Evolutionary conservation across 1,140 invertebrate species (phyloP), one percentile per base, ranked within the genome.

Genomic region (Telenomus remus): DNA sequence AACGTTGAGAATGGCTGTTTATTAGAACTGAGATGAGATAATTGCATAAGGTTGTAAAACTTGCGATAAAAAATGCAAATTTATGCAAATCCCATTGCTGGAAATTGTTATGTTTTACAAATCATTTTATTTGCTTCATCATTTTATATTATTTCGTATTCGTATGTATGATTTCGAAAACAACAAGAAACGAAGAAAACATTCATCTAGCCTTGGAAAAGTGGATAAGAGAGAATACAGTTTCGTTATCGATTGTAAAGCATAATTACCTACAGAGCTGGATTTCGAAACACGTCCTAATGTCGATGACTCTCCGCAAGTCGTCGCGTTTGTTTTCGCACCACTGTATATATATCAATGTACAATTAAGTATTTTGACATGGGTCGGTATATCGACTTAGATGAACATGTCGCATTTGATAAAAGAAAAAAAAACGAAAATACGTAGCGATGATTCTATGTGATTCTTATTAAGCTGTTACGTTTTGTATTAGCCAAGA

Each of bases 191-290:
- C 39, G n/a, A 27, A 27, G 27, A 65, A 16, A 49, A 65, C 65
- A 44, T 13, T 2, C 43, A 7, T 7, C 3, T 12, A 13, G 7
- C 13, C 12, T 12, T 13, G 43, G 3, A 4, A 44, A 44, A 71
- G 47, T 48, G 33, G 46, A 27, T 27, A 27, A 60, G 59, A 56
- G 43, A 51, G 19, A 60, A 42, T 42, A 65, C 66, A 19, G 63
- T 74, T 63, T 74, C 53, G 43, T 63, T 47, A 3, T 64, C 43
- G 27, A 72, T 48, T 59, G 57, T 51, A 42, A 57, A 74, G 51
- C 57, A 74, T 74, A 74, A 74, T 74, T 74, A 74, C 71, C 68
- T 74, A 74, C 71, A 68, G 71, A 57, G 71, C 63, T 44, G 46
- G 63, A 74, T 74, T 74, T 74, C 11, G 42, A 11, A n/a, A 65